phyloP scores from a whole-genome alignment of 2,113 vertebrate species.

The Natator depressus region DNA sequence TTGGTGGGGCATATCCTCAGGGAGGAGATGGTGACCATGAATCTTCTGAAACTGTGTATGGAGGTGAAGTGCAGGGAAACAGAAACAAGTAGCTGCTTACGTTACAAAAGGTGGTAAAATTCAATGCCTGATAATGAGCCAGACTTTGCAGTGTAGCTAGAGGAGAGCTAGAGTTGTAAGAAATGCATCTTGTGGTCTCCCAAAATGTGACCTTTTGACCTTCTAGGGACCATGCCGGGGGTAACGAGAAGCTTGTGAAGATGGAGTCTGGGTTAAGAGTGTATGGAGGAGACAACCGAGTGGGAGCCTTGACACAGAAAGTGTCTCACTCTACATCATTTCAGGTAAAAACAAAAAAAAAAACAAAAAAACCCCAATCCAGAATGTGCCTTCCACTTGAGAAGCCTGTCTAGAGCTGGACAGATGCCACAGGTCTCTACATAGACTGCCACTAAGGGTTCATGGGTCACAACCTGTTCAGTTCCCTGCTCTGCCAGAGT shows the following conservation, averaged over 20 bases:
- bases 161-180: accelerated
- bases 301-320: conserved; percentile 91
- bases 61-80: background rate
- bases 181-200: background rate
- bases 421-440: background rate
- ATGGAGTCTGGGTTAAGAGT: conserved; percentile 88
- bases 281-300: conserved; percentile 90
- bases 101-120: background rate
- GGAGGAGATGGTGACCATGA: too few species aligned
- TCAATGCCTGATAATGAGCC: background rate
- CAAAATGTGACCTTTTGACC: background rate
- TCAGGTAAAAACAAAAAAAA: conserved; percentile 79
- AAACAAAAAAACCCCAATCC: background rate
- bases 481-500: background rate
- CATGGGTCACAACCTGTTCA: background rate
- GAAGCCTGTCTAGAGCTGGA: background rate
- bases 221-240: conserved; percentile 95
- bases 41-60: background rate
- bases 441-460: background rate
- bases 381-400: accelerated
- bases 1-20: too few species aligned
- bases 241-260: conserved; percentile 94
- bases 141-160: background rate
- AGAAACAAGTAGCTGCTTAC: background rate
- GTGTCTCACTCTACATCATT: conserved; percentile 89